These are phyloP conservation scores for Listronotus oregonensis DNA, from an alignment of 1,140 invertebrate species.

Conservation along the genomic window DNA sequence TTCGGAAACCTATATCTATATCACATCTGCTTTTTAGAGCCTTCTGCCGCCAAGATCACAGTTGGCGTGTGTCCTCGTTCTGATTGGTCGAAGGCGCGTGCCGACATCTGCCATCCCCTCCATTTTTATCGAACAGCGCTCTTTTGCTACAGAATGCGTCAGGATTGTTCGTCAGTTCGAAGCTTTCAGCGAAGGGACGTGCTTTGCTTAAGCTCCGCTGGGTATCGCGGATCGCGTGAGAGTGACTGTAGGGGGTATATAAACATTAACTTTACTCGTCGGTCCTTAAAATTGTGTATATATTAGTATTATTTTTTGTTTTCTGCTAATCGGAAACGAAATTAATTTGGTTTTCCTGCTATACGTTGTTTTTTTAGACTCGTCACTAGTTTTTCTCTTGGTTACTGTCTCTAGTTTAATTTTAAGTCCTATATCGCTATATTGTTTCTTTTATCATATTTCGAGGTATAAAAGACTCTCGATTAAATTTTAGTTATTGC, in stretches of 20 bases:
- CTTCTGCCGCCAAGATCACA: conserved; percentile 20
- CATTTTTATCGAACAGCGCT: conserved; percentile 26
- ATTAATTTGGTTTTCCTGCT: too few species aligned
- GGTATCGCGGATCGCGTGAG: neutral
- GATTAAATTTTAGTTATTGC: too few species aligned
- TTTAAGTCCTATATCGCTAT: too few species aligned
- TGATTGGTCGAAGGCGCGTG: conserved; percentile 30
- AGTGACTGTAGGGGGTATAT: too few species aligned
- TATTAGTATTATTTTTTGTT: too few species aligned
- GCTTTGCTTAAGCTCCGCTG: neutral
- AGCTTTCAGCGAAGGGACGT: neutral
- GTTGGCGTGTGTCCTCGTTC: conserved; percentile 30
- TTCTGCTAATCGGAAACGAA: too few species aligned
- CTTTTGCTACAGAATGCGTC: conserved; percentile 17
- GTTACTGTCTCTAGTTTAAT: too few species aligned
- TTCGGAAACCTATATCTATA: conserved; percentile 30
- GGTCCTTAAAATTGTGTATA: too few species aligned
- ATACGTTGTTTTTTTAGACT: neutral
- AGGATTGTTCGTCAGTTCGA: conserved; percentile 23
- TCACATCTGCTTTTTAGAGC: conserved; percentile 25
- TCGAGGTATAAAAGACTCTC: too few species aligned
- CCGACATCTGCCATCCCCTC: conserved; percentile 31
- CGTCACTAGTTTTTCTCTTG: neutral
- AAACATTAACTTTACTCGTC: too few species aligned
- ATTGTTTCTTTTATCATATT: too few species aligned